phyloP scores from a whole-genome alignment of 2,113 vertebrate species.

The Atherinomorus stipes region DNA sequence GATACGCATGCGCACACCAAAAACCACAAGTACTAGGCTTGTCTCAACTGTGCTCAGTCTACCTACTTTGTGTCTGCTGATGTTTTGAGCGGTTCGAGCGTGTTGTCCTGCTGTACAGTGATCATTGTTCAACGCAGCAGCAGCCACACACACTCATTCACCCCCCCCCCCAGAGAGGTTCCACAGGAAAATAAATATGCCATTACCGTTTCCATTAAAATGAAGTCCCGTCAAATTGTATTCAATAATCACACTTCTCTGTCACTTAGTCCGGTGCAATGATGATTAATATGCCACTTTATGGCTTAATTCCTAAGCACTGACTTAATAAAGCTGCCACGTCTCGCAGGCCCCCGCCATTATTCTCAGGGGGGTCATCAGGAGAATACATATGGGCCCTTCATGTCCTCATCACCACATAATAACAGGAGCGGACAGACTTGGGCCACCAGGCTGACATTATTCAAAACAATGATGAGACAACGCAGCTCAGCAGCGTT shows the following conservation, averaged over 20 bases:
- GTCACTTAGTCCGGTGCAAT: conserved; percentile 67
- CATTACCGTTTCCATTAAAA: conserved; percentile 65
- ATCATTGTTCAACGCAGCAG: neutral
- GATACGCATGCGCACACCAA: no score
- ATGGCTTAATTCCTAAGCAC: conserved; percentile 69
- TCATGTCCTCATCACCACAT: conserved; percentile 37
- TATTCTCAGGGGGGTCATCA: conserved; percentile 63
- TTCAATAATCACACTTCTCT: conserved; percentile 62
- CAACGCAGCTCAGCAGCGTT: neutral
- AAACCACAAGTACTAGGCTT: no score
- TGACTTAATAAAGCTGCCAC: conserved; percentile 75
- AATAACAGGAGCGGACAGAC: conserved; percentile 32
- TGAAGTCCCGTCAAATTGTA: conserved; percentile 49
- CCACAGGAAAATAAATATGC: conserved; percentile 55
- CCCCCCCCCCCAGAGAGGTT: conserved; percentile 36
- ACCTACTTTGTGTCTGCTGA: neutral
- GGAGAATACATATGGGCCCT: conserved; percentile 48
- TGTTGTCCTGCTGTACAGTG: conserved; percentile 10
- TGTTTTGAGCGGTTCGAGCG: neutral
- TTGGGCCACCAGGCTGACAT: conserved; percentile 13
- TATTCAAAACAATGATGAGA: conserved; percentile 20
- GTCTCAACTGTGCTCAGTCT: no score
- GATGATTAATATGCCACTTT: conserved; percentile 77
- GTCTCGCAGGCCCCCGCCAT: conserved; percentile 51
- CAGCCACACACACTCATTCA: conserved; percentile 1